A percentile compares a stretch with the other conserved stretches of the same genome.
Conservation (phyloP, 2,888 invertebrate species). For the Chrysomela aeneicollis region DNA sequence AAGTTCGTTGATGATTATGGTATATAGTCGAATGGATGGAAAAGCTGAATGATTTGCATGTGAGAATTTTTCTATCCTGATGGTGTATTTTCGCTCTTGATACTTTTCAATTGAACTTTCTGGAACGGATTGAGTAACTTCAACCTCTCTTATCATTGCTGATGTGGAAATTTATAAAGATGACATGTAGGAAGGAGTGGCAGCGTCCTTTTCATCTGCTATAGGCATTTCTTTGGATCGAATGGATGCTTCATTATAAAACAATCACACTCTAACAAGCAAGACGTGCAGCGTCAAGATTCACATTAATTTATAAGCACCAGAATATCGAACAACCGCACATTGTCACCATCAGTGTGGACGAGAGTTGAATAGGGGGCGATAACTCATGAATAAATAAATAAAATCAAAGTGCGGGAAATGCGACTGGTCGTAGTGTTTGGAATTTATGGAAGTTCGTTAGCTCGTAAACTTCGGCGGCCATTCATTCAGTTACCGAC, state of each 20-base stretch:
- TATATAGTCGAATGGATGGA: no score
- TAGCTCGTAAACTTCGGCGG: conserved; percentile 58
- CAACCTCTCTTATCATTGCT: no score
- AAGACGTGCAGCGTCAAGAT: conserved; percentile 46
- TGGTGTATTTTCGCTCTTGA: no score
- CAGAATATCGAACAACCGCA: conserved; percentile 51
- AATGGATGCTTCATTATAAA: conserved; percentile 47
- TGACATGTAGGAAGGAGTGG: background rate
- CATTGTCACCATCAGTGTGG: conserved; percentile 52
- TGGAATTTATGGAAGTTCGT: conserved; percentile 58
- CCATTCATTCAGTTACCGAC: conserved; percentile 57
- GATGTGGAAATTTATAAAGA: no score
- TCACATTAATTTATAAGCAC: conserved; percentile 31
- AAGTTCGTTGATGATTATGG: no score
- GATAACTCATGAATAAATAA: conserved; percentile 57
- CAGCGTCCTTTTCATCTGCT: background rate
- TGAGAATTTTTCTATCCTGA: no score
- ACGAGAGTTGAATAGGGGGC: conserved; percentile 52
- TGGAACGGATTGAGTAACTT: no score
- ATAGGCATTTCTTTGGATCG: background rate
- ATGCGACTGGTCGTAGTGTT: conserved; percentile 50
- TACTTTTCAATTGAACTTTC: no score
- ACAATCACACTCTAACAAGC: conserved; percentile 52
- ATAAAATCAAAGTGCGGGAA: conserved; percentile 54
- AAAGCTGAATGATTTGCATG: no score